A percentile compares a stretch with the other conserved stretches of the same genome.
These are phyloP conservation scores for Lypha dubia DNA, from an alignment of 2,888 invertebrate genomes.

Conservation along the genomic window DNA sequence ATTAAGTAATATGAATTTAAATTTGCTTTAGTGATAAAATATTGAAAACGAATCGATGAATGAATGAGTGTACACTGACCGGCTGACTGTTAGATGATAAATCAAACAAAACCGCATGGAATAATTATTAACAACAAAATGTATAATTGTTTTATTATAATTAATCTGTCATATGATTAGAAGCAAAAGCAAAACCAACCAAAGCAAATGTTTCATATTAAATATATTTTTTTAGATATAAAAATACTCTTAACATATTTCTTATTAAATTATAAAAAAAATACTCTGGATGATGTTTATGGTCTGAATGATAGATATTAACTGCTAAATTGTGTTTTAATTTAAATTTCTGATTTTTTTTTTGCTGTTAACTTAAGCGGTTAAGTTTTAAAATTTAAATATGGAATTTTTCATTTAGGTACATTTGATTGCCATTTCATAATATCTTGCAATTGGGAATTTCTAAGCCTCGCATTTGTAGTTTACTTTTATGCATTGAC, in stretches of 20 bases:
- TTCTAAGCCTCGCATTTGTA: constrained; percentile 41
- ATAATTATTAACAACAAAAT: neutral
- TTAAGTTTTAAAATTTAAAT: constrained; percentile 12
- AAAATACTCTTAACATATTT: constrained; percentile 20
- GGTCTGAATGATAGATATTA: neutral
- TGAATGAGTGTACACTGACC: constrained; percentile 21
- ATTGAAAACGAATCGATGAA: constrained; percentile 21
- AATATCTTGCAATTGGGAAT: constrained; percentile 52
- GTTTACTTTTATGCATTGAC: constrained; percentile 34
- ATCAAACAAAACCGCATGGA: constrained; percentile 32
- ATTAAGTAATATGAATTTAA: constrained; percentile 21
- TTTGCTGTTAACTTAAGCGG: neutral
- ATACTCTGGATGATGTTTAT: neutral
- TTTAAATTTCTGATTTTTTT: neutral
- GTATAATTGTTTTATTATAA: constrained; percentile 25
- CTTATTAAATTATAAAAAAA: constrained; percentile 16
- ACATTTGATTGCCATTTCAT: constrained; percentile 46
- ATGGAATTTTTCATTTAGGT: constrained; percentile 46
- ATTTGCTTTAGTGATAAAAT: constrained; percentile 15
- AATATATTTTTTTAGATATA: constrained; percentile 28
- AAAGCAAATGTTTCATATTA: neutral
- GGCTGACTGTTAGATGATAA: constrained; percentile 32
- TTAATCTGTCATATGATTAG: constrained; percentile 30
- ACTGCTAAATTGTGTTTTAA: neutral
- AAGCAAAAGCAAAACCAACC: neutral